Base-by-base conservation (phyloP, 2,113 vertebrate species). In the Lagopus muta region DNA sequence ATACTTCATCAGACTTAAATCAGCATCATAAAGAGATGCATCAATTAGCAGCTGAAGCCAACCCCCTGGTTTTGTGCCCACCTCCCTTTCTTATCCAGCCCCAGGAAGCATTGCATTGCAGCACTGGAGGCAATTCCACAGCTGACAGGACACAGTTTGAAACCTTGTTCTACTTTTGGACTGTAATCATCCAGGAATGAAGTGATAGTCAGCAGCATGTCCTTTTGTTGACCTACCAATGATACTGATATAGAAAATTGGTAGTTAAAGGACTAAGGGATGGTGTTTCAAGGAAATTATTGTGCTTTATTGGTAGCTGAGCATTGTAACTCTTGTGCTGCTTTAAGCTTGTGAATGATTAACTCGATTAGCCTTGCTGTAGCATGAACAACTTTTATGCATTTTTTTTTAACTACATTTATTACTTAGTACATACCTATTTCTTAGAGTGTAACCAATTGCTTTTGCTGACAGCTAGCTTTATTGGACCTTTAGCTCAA, bases 341-440 rank as follows among this genome's bases (percentile, higher is more conserved):
- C 42, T 22, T 86, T 78, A 40, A 32, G 34, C 6, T 40, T 43
- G 87, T 93, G 54, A 94, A 94, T 96, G 3, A 94, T 92, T 95
- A 93, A 94, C 92, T 64, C 3, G 1, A 10, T 66, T 81, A 65
- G 54, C 78, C 32, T 76, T 3, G 0, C 74, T 69, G 54, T 3
- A 19, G 38, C 34, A 55, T 64, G 60, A 82, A 60, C 0, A 0
- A 25, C 28, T 60, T 91, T 62, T 62, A 45, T 87, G 55, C 32
- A 20, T 36, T 71, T 71, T 71, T 71, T 61, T 78, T 52, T 0
- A 75, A 28, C 24, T 75, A 6, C 28, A 38, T 67, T 83, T 79
- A 7, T 66, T 27, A 3, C 25, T 50, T 57, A 61, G 24, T 24
- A 21, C 25, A 45, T 36, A 40, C 43, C 25, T 38, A 43, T 34